A percentile compares a stretch with the other conserved stretches of the same genome.
These are phyloP conservation scores for Montifringilla adamsi DNA, from an alignment of 2,113 vertebrate genomes.

Conservation along the genomic window DNA sequence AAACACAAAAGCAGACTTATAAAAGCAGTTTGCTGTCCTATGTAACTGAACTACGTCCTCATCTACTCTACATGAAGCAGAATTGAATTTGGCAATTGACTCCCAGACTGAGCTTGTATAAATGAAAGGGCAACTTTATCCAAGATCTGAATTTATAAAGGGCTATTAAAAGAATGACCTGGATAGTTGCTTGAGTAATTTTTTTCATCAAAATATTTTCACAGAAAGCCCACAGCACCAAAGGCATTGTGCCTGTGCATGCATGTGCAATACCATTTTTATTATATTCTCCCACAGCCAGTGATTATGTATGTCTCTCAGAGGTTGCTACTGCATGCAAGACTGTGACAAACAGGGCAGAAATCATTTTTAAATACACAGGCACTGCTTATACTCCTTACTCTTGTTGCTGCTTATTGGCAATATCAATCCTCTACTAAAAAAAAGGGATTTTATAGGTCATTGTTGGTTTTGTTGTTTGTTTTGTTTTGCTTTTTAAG, in stretches of 20 bases:
- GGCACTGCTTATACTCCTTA: not conserved
- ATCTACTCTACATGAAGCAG: not conserved
- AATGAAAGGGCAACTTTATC: not conserved
- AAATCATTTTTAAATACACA: not conserved
- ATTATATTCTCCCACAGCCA: not conserved
- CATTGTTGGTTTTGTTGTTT: not conserved
- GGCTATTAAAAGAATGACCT: not conserved
- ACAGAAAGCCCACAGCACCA: not conserved
- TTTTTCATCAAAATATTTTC: not conserved
- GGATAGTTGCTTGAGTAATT: not conserved
- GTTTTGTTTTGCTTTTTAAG: not conserved
- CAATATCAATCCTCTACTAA: not conserved
- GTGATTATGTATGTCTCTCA: not conserved
- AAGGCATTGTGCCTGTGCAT: not conserved
- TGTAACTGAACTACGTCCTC: not conserved
- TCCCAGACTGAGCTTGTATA: not conserved
- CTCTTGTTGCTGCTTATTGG: not conserved
- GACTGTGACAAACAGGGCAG: slow-evolving; percentile 2
- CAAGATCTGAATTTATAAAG: not conserved
- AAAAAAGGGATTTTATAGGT: not conserved
- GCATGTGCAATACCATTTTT: not conserved
- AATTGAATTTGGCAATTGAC: not conserved
- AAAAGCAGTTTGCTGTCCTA: not conserved
- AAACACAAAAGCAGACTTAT: not conserved
- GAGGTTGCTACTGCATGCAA: not conserved